phyloP scores from a whole-genome alignment of 1,140 invertebrate species.

The Panagrolaimus sp. region DNA sequence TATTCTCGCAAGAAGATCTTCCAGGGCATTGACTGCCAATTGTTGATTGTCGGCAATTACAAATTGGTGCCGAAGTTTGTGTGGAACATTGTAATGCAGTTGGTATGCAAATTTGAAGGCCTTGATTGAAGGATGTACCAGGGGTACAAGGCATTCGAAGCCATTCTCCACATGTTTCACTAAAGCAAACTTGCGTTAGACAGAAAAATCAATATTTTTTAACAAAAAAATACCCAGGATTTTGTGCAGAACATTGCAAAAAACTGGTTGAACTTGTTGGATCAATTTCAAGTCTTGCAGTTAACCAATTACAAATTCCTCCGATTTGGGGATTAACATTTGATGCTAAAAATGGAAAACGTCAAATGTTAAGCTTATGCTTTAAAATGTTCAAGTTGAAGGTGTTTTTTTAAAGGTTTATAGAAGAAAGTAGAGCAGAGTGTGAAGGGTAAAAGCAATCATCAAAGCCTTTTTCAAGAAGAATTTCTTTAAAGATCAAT shows the following conservation, averaged over 20 bases:
- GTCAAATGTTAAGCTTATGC: too few species aligned
- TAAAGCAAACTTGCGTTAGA: conserved; percentile 18
- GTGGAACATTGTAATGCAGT: conserved; percentile 3
- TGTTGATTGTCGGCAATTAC: neutral
- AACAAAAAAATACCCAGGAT: conserved; percentile 34
- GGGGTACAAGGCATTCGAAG: conserved; percentile 41
- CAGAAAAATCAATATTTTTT: neutral
- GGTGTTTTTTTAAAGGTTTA: too few species aligned
- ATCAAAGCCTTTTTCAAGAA: too few species aligned
- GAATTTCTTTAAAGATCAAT: too few species aligned
- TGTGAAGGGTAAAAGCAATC: too few species aligned
- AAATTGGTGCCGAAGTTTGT: conserved; percentile 9
- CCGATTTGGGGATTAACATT: conserved; percentile 35
- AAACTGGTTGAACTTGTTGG: conserved; percentile 35
- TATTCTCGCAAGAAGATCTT: conserved; percentile 19
- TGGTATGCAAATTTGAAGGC: conserved; percentile 41
- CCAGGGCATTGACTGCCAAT: conserved; percentile 21
- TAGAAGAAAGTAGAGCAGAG: too few species aligned
- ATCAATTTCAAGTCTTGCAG: conserved; percentile 35
- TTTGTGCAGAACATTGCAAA: conserved; percentile 41
- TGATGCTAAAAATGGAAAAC: conserved; percentile 18
- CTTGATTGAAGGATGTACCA: conserved; percentile 39
- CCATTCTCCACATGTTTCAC: conserved; percentile 52
- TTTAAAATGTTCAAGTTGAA: too few species aligned
- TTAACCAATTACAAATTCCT: conserved; percentile 44